A percentile compares a stretch with the other conserved stretches of the same genome.
Evolutionary conservation across 2,797 vertebrate species (phyloP).

Genomic region (Tenualosa thibaudeaui): DNA sequence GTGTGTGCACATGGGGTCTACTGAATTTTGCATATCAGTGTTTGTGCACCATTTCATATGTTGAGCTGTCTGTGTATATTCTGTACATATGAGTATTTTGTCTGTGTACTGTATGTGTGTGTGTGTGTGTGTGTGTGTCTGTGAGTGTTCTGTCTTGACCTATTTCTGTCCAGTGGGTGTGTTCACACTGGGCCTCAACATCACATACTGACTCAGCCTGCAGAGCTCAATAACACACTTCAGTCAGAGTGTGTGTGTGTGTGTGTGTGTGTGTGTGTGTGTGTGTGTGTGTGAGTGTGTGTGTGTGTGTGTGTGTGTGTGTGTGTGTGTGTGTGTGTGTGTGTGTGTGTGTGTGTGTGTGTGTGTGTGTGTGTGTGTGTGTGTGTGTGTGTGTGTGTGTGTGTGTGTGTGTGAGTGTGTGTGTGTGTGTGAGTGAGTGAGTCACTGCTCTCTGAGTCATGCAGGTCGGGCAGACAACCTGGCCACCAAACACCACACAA

Average conservation of each 20-base stretch:
- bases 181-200: not conserved
- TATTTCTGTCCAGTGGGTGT: constrained; percentile 25
- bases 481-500: not conserved
- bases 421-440: not conserved
- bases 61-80: not conserved
- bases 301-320: not conserved
- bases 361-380: not conserved
- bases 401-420: constrained; percentile 10
- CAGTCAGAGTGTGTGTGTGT: not conserved
- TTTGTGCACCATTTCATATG: not conserved
- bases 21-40: too few species aligned
- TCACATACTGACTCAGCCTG: constrained; percentile 9
- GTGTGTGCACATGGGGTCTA: not conserved
- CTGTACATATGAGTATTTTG: not conserved
- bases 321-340: not conserved
- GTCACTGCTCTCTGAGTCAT: not conserved
- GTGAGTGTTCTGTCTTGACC: not conserved
- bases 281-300: not conserved
- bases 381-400: not conserved
- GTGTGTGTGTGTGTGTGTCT: not conserved
- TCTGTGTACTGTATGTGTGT: not conserved
- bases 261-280: constrained; percentile 9
- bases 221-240: not conserved
- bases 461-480: not conserved
- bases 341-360: constrained; percentile 6